Base-by-base conservation (phyloP, 2,113 vertebrate genomes). In the Hippocampus comes region DNA sequence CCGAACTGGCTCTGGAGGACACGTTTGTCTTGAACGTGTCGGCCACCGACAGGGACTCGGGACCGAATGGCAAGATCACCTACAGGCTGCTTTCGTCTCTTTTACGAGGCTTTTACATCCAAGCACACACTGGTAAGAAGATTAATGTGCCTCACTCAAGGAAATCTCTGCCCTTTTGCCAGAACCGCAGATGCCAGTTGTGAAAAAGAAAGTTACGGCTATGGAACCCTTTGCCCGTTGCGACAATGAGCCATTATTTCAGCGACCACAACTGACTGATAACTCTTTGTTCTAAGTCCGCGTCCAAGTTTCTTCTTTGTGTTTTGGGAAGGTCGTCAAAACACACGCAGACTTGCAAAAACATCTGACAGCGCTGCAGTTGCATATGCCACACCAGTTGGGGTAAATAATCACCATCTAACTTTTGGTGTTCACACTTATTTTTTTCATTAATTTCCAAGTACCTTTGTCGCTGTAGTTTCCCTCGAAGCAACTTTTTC, bases 81-180 rank as follows among this genome's bases (percentile, higher is more conserved):
- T 98, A 97, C 84, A 93, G 90, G 82, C 94, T 97, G 34, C 82
- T 96, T 15, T 91, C 94, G 18, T 89, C 93, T 68, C 80, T 88
- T 63, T 76, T 86, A 49, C 84, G 90, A 70, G 91, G 89, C 41
- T 96, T 97, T 79, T 89, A 90, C 72, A 93, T 99, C 64, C 89
- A 93, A 81, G 80, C 87, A 55, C 68, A 87, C 71, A 95, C 93
- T 77, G 96, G 96, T 98, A 90, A 94, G 93, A 72, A 43, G 18
- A 3, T 23, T 14, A 61, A 20, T 14, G 30, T 9, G 60, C 17
- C 30, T 38, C 38, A 1, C 0, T 56, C n/a, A 56, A 9, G 53
- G 53, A n/a, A n/a, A 56, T 10, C 8, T 56, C 53, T n/a, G 21
- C 21, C 53, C 53, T 55, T 20, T 46, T 55, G 21, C 53, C 53